phyloP scores from a whole-genome alignment of 2,888 invertebrate species.

The Antheraea assamensis region DNA sequence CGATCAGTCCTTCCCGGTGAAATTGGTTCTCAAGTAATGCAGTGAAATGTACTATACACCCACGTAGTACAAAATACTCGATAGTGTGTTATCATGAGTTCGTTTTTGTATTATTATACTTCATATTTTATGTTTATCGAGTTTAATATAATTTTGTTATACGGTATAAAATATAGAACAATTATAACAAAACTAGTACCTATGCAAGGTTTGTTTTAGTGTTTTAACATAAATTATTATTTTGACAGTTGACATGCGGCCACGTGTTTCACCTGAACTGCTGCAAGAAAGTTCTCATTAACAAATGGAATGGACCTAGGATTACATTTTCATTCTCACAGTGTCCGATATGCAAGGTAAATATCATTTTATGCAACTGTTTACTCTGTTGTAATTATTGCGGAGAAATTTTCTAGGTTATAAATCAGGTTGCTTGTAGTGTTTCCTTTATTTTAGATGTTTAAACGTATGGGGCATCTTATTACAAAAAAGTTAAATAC shows the following conservation, averaged over 20 bases:
- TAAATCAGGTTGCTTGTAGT: too few relatives aligned
- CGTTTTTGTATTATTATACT: background rate
- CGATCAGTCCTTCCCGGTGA: too few relatives aligned
- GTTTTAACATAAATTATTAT: conserved; percentile 21
- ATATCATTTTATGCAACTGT: conserved; percentile 19
- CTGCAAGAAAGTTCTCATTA: conserved; percentile 90
- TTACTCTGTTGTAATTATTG: background rate
- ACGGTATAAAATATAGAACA: background rate
- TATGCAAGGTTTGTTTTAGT: background rate
- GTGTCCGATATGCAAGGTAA: conserved; percentile 98
- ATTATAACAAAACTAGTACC: too few relatives aligned
- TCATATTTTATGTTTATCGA: background rate
- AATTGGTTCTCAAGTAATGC: background rate
- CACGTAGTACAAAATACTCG: background rate
- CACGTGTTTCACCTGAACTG: conserved; percentile 98
- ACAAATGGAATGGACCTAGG: conserved; percentile 96
- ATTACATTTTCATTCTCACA: conserved; percentile 97
- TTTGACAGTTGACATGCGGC: conserved; percentile 90
- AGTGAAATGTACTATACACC: background rate
- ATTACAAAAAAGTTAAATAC: too few relatives aligned
- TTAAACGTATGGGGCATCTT: too few relatives aligned
- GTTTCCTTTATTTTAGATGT: too few relatives aligned
- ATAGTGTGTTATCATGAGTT: background rate
- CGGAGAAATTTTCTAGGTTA: too few relatives aligned
- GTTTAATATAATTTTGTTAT: background rate